These are phyloP conservation scores for Nettapus auritus DNA, from an alignment of 2,113 vertebrate species.

Conservation along the genomic window DNA sequence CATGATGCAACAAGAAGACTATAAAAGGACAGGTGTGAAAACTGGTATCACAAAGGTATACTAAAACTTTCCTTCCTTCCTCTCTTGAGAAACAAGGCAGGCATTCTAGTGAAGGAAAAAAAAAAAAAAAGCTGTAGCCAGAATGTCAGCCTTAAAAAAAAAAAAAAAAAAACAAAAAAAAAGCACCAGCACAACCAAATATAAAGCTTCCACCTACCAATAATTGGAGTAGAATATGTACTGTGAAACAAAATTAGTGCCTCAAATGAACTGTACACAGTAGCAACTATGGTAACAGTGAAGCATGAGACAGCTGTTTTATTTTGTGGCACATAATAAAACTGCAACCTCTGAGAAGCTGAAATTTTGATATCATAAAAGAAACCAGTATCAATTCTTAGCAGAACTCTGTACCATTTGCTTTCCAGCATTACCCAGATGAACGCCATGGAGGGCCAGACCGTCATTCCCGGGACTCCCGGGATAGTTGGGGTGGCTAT, in stretches of 20 bases:
- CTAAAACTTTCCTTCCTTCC: too few relatives aligned
- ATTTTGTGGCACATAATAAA: background rate
- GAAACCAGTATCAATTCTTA: fast-evolving
- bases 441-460: constrained; percentile 78
- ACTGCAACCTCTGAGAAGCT: background rate
- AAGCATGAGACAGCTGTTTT: fast-evolving
- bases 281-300: background rate
- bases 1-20: background rate
- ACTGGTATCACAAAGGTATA: background rate
- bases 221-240: fast-evolving
- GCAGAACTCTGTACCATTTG: background rate
- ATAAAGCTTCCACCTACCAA: background rate
- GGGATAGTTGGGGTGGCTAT: constrained; percentile 84
- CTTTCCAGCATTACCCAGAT: constrained; percentile 86
- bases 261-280: fast-evolving
- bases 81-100: background rate
- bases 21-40: background rate
- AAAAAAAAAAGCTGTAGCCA: background rate
- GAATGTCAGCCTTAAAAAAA: background rate
- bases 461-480: constrained; percentile 82
- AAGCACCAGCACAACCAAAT: background rate
- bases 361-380: background rate
- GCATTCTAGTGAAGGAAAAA: background rate
- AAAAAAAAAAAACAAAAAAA: background rate
- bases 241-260: background rate